phyloP scores from a whole-genome alignment of 2,113 vertebrate genomes.

The Callipepla californica region DNA sequence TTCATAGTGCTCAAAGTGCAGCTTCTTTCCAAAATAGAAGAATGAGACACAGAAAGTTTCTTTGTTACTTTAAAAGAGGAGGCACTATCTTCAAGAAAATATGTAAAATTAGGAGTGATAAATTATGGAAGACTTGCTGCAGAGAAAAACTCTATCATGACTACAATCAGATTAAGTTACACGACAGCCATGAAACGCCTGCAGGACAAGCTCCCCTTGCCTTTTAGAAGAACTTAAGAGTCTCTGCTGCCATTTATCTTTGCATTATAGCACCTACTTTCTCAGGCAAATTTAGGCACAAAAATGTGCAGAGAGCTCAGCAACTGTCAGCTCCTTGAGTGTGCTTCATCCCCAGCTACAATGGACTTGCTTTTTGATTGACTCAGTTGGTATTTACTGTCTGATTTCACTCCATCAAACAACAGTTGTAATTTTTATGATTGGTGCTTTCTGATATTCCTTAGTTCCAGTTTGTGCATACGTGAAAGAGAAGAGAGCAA shows the following conservation, averaged over 20 bases:
- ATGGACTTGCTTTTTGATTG: neutral
- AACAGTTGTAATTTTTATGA: neutral
- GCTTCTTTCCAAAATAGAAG: neutral
- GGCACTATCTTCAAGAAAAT: neutral
- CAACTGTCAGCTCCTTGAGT: neutral
- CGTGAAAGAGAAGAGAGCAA: neutral
- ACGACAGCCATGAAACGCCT: neutral
- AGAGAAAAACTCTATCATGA: neutral
- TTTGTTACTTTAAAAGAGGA: neutral
- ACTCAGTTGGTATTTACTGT: neutral
- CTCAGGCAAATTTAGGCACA: neutral
- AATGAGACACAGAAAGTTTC: neutral
- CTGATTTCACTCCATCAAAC: neutral
- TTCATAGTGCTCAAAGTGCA: neutral
- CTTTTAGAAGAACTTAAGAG: neutral
- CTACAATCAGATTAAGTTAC: neutral
- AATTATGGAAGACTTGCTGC: conserved; percentile 9
- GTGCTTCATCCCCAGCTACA: neutral
- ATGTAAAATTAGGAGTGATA: neutral
- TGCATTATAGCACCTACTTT: neutral
- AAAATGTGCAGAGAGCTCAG: neutral
- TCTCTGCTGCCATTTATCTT: conserved; percentile 2
- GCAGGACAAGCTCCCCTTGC: neutral
- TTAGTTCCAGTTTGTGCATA: neutral
- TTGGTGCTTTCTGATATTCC: neutral